Base-by-base conservation (phyloP, 2,888 invertebrate species). In the Eupelmus urozonus region DNA sequence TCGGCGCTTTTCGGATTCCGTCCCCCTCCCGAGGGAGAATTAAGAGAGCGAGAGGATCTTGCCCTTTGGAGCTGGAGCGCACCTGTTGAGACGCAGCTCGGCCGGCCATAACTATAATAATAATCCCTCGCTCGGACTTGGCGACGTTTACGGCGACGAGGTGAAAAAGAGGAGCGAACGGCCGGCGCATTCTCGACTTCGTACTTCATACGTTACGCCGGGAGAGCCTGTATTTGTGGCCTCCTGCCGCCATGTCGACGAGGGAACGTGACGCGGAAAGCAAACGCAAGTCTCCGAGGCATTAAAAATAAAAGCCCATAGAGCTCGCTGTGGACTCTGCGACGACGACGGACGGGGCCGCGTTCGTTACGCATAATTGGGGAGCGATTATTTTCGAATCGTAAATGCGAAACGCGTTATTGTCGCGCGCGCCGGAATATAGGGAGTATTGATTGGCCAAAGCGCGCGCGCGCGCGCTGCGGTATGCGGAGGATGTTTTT, bases 241-340 rank as follows among this genome's bases (percentile, higher is more conserved):
- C 53, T 27, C 20, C 23, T 4, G n/a, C 27, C 27, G 40, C 53
- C 66, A 25, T 77, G 77, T 77, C 49, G 57, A 20, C 13, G 45
- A 11, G 59, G 40, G 73, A 72, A 72, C 67, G 76, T 69, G 80
- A 80, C 66, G 55, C 76, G 57, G 51, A 59, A 73, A 23, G 75
- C 40, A 65, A 76, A 73, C n/a, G 65, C 16, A 18, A 40, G 34
- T 53, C 20, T 53, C 53, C 40, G 25, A 9, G 60, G 53, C 29
- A 34, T 59, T 34, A 55, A 60, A 66, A 59, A 71, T 18, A 70
- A 65, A 65, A 63, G 13, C 45, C 13, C 45, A 13, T 45, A 13
- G 45, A 34, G 34, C 13, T 9, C 16, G 9, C 16, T 45, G 45
- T 45, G 2, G 13, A 13, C 9, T 45, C 45, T 16, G 45, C 29